Conservation (phyloP, 2,888 invertebrate species). For the Phortica okadai region DNA sequence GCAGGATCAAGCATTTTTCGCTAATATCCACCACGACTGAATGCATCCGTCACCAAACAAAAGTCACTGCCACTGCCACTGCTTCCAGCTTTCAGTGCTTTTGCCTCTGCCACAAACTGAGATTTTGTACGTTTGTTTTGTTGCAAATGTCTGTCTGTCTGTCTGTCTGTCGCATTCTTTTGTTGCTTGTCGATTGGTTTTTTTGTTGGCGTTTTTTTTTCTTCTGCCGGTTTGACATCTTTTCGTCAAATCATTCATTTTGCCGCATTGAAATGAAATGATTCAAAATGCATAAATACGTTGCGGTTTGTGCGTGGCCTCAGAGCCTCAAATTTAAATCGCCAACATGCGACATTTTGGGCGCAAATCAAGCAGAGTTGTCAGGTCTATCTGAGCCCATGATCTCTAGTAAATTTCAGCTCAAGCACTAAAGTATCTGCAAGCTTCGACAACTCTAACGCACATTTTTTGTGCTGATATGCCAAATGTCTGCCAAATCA, state of each 20-base stretch:
- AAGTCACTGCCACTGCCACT: constrained; percentile 26
- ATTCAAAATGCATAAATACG: constrained; percentile 70
- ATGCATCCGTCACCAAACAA: constrained; percentile 9
- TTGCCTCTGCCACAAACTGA: constrained; percentile 24
- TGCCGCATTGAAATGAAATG: constrained; percentile 65
- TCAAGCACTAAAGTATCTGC: neutral
- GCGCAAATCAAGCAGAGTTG: constrained; percentile 50
- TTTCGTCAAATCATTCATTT: constrained; percentile 75
- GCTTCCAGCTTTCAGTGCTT: constrained; percentile 55
- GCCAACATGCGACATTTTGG: constrained; percentile 41
- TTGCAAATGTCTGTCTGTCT: constrained; percentile 26
- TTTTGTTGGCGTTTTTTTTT: constrained; percentile 10
- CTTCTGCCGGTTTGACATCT: constrained; percentile 66
- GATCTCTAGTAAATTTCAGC: neutral
- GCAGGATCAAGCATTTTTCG: constrained; percentile 70
- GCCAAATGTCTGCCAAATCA: constrained; percentile 57
- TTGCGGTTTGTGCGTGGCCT: constrained; percentile 23
- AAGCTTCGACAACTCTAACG: constrained; percentile 53
- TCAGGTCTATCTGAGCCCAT: neutral
- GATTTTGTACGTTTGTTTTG: constrained; percentile 18
- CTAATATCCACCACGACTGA: constrained; percentile 63
- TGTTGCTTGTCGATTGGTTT: constrained; percentile 32
- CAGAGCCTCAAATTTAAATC: constrained; percentile 55
- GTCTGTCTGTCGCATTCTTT: constrained; percentile 17
- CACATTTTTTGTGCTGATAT: constrained; percentile 56